Conservation (phyloP, 2,113 vertebrate species). For the Delphinus delphis region DNA sequence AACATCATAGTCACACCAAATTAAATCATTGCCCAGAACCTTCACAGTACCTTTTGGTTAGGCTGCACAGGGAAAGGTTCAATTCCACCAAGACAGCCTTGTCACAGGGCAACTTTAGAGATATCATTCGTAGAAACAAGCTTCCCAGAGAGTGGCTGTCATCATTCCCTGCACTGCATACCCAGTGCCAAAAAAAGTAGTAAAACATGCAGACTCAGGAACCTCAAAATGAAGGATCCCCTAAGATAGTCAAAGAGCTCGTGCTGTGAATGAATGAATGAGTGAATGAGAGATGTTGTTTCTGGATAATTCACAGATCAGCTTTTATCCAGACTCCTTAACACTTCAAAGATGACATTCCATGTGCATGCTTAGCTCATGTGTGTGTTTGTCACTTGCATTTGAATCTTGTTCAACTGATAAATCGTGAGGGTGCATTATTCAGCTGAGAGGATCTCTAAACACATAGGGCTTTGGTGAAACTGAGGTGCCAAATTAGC, state of each 20-base stretch:
- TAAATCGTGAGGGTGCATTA: background rate
- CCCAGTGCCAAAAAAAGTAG: constrained; percentile 15
- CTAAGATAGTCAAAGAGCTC: background rate
- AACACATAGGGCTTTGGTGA: constrained; percentile 40
- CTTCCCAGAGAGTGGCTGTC: constrained; percentile 26
- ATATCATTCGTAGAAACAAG: constrained; percentile 53
- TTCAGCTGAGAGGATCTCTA: background rate
- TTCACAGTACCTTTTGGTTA: constrained; percentile 1
- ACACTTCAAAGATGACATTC: background rate
- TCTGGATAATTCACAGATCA: background rate
- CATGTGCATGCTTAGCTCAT: background rate
- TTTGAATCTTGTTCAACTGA: constrained; percentile 45
- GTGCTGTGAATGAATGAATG: background rate
- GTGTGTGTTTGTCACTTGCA: background rate
- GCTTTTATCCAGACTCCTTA: background rate
- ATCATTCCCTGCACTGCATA: constrained; percentile 5
- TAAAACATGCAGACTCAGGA: background rate
- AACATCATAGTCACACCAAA: constrained; percentile 65
- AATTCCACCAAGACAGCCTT: constrained; percentile 55
- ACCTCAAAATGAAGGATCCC: background rate
- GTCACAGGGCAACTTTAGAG: constrained; percentile 36
- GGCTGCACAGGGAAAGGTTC: constrained; percentile 22
- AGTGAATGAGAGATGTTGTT: background rate
- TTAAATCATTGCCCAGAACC: constrained; percentile 64
- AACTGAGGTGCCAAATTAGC: constrained; percentile 24